Percentiles rank a stretch among this genome's conserved stretches.
phyloP scores from a whole-genome alignment of 2,113 vertebrate species.

The Dicaeum eximium region DNA sequence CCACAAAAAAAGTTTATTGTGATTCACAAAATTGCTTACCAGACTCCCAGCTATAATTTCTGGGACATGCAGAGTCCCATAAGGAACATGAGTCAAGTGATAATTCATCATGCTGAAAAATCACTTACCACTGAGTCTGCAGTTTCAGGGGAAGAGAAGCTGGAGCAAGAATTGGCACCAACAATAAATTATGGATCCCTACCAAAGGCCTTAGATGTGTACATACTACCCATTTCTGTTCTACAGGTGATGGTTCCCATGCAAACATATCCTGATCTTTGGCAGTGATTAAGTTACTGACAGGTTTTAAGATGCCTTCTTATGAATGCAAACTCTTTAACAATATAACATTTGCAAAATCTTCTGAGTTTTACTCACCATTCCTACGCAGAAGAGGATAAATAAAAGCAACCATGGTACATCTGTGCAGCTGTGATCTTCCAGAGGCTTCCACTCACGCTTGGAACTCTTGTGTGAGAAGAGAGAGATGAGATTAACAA shows the following conservation, averaged over 20 bases:
- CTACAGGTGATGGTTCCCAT: not conserved
- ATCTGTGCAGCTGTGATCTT: slow-evolving; percentile 96
- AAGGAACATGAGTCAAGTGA: not conserved
- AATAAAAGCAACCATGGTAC: slow-evolving; percentile 95
- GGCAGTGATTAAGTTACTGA: not conserved
- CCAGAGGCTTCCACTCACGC: slow-evolving; percentile 96
- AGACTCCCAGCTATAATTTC: not conserved
- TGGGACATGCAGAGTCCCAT: not conserved
- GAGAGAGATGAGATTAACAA: not conserved
- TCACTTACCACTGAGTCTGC: not conserved
- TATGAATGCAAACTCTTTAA: not conserved
- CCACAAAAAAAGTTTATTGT: not conserved
- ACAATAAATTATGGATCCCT: not conserved
- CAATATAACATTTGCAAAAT: not conserved
- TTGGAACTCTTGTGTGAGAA: slow-evolving; percentile 85
- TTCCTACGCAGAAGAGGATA: slow-evolving; percentile 90
- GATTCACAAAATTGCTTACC: not conserved
- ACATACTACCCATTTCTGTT: not conserved
- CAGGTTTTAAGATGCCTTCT: not conserved
- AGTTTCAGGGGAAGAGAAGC: not conserved
- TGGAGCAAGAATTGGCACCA: not conserved
- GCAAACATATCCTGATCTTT: not conserved
- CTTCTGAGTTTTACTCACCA: slow-evolving; percentile 81
- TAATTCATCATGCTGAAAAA: not conserved
- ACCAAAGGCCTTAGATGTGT: not conserved